Evolutionary conservation across 2,113 vertebrate species (phyloP), one percentile per base, ranked within the genome.

Genomic region (cat (Felis catus)): DNA sequence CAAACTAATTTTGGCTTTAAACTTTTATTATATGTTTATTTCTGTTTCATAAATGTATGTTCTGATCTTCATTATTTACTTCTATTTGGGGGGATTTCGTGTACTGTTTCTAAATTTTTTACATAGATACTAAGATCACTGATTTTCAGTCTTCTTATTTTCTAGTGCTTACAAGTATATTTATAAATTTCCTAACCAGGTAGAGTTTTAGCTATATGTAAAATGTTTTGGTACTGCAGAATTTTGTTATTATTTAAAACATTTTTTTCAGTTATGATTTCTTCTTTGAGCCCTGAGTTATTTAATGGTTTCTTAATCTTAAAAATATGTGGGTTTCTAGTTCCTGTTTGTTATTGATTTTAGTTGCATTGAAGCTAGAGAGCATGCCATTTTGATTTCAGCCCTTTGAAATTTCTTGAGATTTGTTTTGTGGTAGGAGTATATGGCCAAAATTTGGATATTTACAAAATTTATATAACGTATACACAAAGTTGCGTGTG

Each of bases 201-300:
- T 45, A 66, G 25, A 91, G 12, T 79, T 93, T 96, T 93, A 78
- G 25, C 29, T 10, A 11, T 36, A 79, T 58, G 12, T 87, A 3
- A 79, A 73, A 90, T 66, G 25, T 48, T 74, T 70, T 12, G 9
- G 0, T 33, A 63, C 80, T 74, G 27, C 5, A 65, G 36, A 87
- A 63, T 91, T 21, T 41, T 68, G 41, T 79, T 65, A 21, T 81
- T 66, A 23, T 66, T 83, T 58, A 84, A 78, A 80, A 88, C 4
- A 63, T 83, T 68, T 82, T 82, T 96, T 91, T 96, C 4, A 36
- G 10, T 68, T 73, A 61, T 86, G 10, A 61, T 74, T 96, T 94
- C 51, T 90, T 70, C 51, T 92, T 70, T 78, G 36, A 91, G 41
- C 29, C 23, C 61, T 90, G 41, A 90, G 1, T 86, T 87, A 84